These are phyloP conservation scores for Bradysia coprophila DNA, from an alignment of 1,140 invertebrate species.

Conservation along the genomic window DNA sequence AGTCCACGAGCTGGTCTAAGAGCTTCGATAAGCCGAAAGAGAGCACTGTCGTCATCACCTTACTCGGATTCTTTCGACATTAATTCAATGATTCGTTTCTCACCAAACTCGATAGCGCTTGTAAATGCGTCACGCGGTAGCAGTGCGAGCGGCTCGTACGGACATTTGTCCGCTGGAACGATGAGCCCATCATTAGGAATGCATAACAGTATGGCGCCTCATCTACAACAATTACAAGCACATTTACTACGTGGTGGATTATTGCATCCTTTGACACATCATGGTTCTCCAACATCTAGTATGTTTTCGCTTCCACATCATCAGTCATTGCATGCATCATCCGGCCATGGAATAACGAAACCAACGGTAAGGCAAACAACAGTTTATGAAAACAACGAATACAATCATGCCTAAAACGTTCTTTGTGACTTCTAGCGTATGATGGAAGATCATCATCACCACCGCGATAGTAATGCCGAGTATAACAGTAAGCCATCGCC, in stretches of 20 bases:
- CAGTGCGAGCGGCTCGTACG: constrained; percentile 80
- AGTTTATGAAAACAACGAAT: too few relatives aligned
- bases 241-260: constrained; percentile 45
- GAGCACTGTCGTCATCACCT: constrained; percentile 83
- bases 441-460: not conserved
- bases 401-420: too few relatives aligned
- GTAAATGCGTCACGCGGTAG: constrained; percentile 74
- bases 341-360: not conserved
- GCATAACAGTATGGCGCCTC: constrained; percentile 39
- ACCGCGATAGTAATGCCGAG: too few relatives aligned
- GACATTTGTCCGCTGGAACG: constrained; percentile 71
- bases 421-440: not conserved
- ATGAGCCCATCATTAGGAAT: constrained; percentile 34
- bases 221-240: constrained; percentile 56
- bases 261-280: constrained; percentile 30
- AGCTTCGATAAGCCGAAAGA: constrained; percentile 60
- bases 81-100: constrained; percentile 86
- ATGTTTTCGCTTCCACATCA: constrained; percentile 27
- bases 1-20: constrained; percentile 31
- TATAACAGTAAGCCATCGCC: not conserved
- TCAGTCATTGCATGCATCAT: constrained; percentile 5
- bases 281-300: constrained; percentile 24
- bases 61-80: constrained; percentile 89
- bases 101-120: constrained; percentile 78
- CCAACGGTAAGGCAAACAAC: constrained; percentile 1